Base-by-base conservation (phyloP, 2,888 invertebrate species). In the Parnassius glacialis region DNA sequence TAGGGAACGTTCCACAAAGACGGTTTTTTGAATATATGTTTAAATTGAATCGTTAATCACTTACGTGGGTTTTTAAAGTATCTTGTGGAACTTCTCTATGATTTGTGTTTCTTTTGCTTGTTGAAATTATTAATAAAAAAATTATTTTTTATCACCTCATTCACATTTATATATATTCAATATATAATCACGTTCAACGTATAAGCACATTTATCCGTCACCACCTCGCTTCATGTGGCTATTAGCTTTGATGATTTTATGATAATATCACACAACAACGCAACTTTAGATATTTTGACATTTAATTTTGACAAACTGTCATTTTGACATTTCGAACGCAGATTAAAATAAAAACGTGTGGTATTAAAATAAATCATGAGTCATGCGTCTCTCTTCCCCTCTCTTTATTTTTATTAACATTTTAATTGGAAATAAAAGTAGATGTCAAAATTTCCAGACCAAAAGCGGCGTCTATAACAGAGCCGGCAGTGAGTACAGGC, bases 391-490 rank as follows among this genome's bases (percentile, higher is more conserved):
- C n/a, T 59, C 34, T 34, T 34, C 34, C 56, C 53, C 53, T 57
- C 25, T 53, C 44, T n/a, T 44, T 11, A 9, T 2, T 13, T 44
- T 10, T 5, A 3, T 59, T 41, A 13, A 0, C 41, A 13, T 34
- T 20, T 50, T 2, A 43, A 53, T 25, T 52, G 50, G 42, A 47
- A 41, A 53, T 53, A 59, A 50, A 47, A 5, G 9, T 1, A n/a
- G 12, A 12, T 16, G 20, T 59, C 3, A 41, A 64, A 56, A 57
- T 62, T 87, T 87, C 48, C 82, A 91, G 90, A 68, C 81, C 90
- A 7, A 91, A 91, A 69, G 88, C 88, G 0, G 81, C 90, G 16
- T 90, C 90, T 0, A 78, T 86, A 65, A 82, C 87, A 0, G 88
- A 88, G 63, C 85, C 88, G 0, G 73, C 79, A 0, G 85, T 80